phyloP scores from a whole-genome alignment of 1,140 invertebrate genomes.

The Drosophila elegans region DNA sequence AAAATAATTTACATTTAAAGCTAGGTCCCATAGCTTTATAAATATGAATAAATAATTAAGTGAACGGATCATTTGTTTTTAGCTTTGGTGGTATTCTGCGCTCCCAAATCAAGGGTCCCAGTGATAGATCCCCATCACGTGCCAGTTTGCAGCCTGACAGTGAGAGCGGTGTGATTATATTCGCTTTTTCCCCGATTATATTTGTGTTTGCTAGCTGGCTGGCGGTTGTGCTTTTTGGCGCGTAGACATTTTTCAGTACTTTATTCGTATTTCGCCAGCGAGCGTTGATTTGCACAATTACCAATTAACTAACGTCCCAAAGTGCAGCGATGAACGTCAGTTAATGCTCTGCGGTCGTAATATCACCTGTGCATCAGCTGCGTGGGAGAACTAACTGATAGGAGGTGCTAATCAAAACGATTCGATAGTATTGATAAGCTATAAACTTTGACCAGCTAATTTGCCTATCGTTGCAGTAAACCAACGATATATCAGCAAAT shows the following conservation, averaged over 20 bases:
- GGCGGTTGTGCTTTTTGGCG: constrained; percentile 73
- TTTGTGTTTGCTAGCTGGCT: constrained; percentile 31
- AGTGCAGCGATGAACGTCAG: constrained; percentile 26
- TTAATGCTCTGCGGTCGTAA: neutral
- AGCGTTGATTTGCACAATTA: constrained; percentile 42
- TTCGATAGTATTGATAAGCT: neutral
- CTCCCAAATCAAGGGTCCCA: neutral
- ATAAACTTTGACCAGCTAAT: constrained; percentile 10
- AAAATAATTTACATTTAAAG: too few species aligned
- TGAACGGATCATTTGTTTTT: neutral
- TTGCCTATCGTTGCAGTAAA: constrained; percentile 4
- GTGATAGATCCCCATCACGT: constrained; percentile 32
- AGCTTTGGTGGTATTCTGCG: neutral
- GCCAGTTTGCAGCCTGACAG: constrained; percentile 15
- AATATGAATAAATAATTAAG: neutral
- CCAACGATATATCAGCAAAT: constrained; percentile 6
- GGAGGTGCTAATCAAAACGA: constrained; percentile 6
- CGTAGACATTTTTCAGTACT: constrained; percentile 50
- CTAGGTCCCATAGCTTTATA: neutral
- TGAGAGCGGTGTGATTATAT: constrained; percentile 30
- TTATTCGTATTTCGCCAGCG: constrained; percentile 56
- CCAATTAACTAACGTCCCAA: constrained; percentile 53
- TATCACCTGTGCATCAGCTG: constrained; percentile 31
- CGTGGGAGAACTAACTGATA: neutral
- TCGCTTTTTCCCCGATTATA: constrained; percentile 2